A percentile compares a stretch with the other conserved stretches of the same genome.
These are phyloP conservation scores for Atta colombica DNA, from an alignment of 1,140 invertebrate species.

Conservation along the genomic window DNA sequence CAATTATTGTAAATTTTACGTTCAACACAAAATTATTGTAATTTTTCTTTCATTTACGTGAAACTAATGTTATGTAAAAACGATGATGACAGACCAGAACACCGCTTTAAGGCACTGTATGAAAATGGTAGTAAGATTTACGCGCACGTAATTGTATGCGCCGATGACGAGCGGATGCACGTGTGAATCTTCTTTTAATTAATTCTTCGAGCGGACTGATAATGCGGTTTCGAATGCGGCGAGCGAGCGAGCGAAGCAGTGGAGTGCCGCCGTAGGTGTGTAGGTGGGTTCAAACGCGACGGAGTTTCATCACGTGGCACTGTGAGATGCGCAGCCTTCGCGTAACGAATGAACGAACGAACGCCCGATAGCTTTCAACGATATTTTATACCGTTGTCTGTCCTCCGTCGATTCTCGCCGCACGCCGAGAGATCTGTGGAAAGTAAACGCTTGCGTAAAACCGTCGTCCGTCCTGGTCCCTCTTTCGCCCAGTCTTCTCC, in stretches of 20 bases:
- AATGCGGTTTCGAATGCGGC: conserved; percentile 69
- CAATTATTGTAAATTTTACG: background rate
- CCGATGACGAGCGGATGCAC: conserved; percentile 62
- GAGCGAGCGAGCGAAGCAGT: conserved; percentile 67
- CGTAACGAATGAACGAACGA: conserved; percentile 69
- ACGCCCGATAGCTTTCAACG: conserved; percentile 67
- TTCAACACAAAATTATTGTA: background rate
- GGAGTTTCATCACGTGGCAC: conserved; percentile 71
- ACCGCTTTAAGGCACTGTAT: background rate
- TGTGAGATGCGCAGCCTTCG: conserved; percentile 63
- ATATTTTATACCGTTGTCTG: conserved; percentile 77
- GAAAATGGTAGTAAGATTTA: background rate
- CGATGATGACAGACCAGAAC: background rate
- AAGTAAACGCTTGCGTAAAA: conserved; percentile 71
- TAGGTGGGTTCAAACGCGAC: conserved; percentile 76
- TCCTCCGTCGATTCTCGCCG: conserved; percentile 53
- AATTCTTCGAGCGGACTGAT: conserved; percentile 77
- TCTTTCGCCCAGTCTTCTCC: conserved; percentile 27
- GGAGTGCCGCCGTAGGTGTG: conserved; percentile 68
- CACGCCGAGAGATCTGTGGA: conserved; percentile 62
- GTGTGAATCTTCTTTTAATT: conserved; percentile 79
- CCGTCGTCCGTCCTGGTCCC: conserved; percentile 22
- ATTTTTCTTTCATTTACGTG: background rate
- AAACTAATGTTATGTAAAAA: background rate
- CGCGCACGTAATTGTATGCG: conserved; percentile 28